Base-by-base conservation (phyloP, 2,888 invertebrate genomes). In the Aphidius colemani region DNA sequence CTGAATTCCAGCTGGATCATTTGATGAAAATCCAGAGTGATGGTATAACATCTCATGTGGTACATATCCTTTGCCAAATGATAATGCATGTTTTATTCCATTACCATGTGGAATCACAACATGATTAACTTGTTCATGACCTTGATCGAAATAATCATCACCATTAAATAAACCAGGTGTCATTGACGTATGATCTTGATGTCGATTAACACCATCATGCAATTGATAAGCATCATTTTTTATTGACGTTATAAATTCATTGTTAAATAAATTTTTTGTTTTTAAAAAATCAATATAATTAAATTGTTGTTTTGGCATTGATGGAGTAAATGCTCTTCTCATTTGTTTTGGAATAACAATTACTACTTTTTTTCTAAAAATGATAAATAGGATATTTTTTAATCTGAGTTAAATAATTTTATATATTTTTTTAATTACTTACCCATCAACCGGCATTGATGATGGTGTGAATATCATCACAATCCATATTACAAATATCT, bases 31-130 rank as follows among this genome's bases (percentile, higher is more conserved):
- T n/a, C 45, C 65, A 67, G 69, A 57, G 53, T 64, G 69, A 11
- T 71, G 69, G 13, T 76, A 76, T 53, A 73, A 66, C 6, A 67
- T 71, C 7, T 74, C 77, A 61, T 75, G 78, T 4, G 80, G 79
- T 2, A 79, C 68, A 53, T 79, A 80, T 7, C 78, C 78, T 44
- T 77, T 75, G 6, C 79, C 78, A 53, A 70, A 80, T 2, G 75
- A 62, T 3, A 74, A 49, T 6, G 70, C 72, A 50, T 78, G 76
- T 51, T 64, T 69, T 53, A 75, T 68, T 7, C 71, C 74, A 56
- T 77, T 78, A 5, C 78, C 75, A n/a, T 79, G 71, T 0, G 80
- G 78, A 50, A 77, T 62, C 0, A 70, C 53, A 2, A 76, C 69
- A 55, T 80, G 74, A 41, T 78, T 76, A 3, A 75, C 69, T 6